phyloP scores from a whole-genome alignment of 2,888 invertebrate species.

The Drosophila rellima region DNA sequence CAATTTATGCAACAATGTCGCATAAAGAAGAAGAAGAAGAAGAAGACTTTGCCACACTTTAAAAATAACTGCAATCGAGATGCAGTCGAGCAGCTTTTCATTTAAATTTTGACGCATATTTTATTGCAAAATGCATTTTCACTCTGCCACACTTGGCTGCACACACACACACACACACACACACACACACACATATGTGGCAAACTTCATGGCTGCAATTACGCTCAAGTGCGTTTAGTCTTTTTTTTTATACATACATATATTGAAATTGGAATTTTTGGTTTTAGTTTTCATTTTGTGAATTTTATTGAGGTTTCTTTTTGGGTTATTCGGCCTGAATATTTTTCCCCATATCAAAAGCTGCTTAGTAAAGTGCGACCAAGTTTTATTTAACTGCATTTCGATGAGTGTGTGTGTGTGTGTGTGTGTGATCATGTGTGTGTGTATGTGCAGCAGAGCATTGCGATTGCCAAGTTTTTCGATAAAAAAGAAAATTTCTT shows the following conservation, averaged over 20 bases:
- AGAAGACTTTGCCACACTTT: constrained; percentile 38
- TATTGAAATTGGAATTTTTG: constrained; percentile 70
- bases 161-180: constrained; percentile 5
- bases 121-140: constrained; percentile 65
- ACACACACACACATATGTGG: constrained; percentile 11
- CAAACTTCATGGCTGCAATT: constrained; percentile 64
- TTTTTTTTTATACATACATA: constrained; percentile 38
- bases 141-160: constrained; percentile 52
- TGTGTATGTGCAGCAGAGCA: constrained; percentile 34
- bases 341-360: constrained; percentile 42
- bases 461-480: constrained; percentile 71
- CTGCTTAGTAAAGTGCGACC: constrained; percentile 67
- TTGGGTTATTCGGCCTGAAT: constrained; percentile 13
- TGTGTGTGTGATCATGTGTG: constrained; percentile 30
- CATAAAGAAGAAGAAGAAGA: constrained; percentile 24
- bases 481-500: constrained; percentile 66
- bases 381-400: constrained; percentile 64
- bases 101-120: constrained; percentile 76
- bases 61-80: constrained; percentile 26
- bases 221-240: constrained; percentile 78
- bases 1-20: constrained; percentile 64
- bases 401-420: constrained; percentile 36
- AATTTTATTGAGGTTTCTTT: constrained; percentile 15
- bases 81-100: constrained; percentile 53
- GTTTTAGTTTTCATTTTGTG: constrained; percentile 55